A percentile compares a stretch with the other conserved stretches of the same genome.
phyloP scores from a whole-genome alignment of 2,113 vertebrate genomes.

The Chelonoidis abingdonii region DNA sequence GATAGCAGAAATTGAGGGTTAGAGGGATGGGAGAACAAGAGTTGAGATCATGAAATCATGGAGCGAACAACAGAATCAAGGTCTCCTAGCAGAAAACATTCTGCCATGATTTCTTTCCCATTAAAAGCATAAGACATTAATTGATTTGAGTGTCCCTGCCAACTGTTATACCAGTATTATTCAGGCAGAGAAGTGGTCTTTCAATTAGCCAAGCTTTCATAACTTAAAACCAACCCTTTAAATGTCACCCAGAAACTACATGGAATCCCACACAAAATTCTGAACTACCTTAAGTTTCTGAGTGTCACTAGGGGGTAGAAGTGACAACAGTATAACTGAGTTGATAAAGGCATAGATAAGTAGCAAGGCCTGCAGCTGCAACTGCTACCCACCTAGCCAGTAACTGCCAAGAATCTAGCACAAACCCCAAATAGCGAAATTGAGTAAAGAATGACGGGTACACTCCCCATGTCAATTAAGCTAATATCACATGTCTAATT shows the following conservation, averaged over 20 bases:
- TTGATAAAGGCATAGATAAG: background rate
- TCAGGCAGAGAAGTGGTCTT: background rate
- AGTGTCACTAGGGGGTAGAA: background rate
- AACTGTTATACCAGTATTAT: background rate
- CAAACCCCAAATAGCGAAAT: too few species aligned
- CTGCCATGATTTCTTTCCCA: background rate
- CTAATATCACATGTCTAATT: too few species aligned
- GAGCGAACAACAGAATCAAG: background rate
- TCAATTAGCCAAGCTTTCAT: background rate
- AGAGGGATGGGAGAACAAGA: background rate
- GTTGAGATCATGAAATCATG: background rate
- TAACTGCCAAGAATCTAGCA: too few species aligned
- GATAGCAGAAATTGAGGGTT: background rate
- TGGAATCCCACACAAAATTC: background rate
- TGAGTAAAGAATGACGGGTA: too few species aligned
- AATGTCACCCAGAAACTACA: background rate
- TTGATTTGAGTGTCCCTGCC: background rate
- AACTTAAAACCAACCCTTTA: background rate
- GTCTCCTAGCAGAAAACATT: background rate
- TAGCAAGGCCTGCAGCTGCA: background rate
- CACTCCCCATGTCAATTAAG: too few species aligned
- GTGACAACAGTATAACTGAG: background rate
- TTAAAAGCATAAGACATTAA: background rate
- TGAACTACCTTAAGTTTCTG: background rate
- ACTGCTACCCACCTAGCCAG: background rate